Evolutionary conservation across 2,888 invertebrate genomes (phyloP).

Genomic region (Spodoptera littoralis): DNA sequence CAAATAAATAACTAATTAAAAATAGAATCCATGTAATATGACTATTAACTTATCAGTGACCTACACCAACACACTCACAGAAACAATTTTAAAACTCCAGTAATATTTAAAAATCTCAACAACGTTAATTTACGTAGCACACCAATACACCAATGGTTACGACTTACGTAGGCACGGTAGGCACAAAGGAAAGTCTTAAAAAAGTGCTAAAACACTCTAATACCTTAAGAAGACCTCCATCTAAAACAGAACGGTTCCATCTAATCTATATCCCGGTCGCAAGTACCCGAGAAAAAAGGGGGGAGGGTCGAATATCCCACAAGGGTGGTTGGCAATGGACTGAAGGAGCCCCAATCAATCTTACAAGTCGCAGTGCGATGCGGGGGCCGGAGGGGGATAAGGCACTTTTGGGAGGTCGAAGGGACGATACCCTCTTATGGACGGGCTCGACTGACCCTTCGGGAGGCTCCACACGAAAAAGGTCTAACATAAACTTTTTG

Average conservation of each 20-base stretch:
- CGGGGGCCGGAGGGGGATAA: conserved; percentile 62
- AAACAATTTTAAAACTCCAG: too few species aligned
- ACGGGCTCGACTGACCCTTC: conserved; percentile 84
- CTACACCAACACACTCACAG: too few species aligned
- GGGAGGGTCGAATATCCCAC: conserved; percentile 85
- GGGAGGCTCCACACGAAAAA: conserved; percentile 75
- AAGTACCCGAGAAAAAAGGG: conserved; percentile 84
- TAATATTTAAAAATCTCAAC: neutral
- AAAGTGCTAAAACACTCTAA: conserved; percentile 34
- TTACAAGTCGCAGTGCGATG: conserved; percentile 86
- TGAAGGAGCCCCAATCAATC: conserved; percentile 90
- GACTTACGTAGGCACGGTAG: neutral
- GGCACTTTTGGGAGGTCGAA: conserved; percentile 79
- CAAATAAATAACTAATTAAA: too few species aligned
- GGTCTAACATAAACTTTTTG: conserved; percentile 82
- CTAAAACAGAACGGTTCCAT: conserved; percentile 70
- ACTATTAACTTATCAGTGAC: too few species aligned
- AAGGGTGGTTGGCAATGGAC: conserved; percentile 86
- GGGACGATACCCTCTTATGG: conserved; percentile 87
- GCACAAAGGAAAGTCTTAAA: conserved; percentile 17
- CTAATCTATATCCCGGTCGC: conserved; percentile 69
- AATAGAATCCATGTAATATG: too few species aligned
- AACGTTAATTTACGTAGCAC: neutral
- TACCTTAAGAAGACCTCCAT: conserved; percentile 37
- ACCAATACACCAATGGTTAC: neutral